Percentiles rank a stretch among this genome's conserved stretches.
phyloP scores from a whole-genome alignment of 2,113 vertebrate species.

The Antechinus flavipes region DNA sequence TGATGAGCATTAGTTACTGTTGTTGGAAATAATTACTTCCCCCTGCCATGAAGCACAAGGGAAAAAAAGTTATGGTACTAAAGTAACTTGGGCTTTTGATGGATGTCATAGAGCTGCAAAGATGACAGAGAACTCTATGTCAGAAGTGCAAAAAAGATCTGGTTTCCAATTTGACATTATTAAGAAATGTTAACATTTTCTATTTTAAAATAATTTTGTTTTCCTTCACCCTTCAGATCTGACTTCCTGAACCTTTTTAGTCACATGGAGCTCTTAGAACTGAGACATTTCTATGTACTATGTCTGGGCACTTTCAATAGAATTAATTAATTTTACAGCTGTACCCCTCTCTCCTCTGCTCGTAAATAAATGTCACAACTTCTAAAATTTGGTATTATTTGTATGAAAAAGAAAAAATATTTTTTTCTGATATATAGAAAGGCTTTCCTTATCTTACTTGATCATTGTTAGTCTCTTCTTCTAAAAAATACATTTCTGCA shows the following conservation, averaged over 20 bases:
- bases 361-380: background rate
- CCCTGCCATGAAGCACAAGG: background rate
- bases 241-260: background rate
- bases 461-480: background rate
- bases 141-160: background rate
- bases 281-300: background rate
- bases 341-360: background rate
- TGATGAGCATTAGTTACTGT: background rate
- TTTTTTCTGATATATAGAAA: background rate
- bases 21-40: background rate
- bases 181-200: background rate
- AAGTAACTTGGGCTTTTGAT: background rate
- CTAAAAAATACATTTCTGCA: background rate
- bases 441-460: background rate
- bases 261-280: background rate
- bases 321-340: background rate
- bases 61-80: fast-evolving
- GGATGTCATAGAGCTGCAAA: background rate
- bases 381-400: background rate
- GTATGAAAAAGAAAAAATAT: background rate
- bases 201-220: background rate
- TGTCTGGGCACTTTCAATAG: background rate
- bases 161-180: background rate
- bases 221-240: background rate
- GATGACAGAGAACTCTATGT: fast-evolving